phyloP scores from a whole-genome alignment of 2,797 vertebrate genomes.

The Poeciliopsis paucimaculata region DNA sequence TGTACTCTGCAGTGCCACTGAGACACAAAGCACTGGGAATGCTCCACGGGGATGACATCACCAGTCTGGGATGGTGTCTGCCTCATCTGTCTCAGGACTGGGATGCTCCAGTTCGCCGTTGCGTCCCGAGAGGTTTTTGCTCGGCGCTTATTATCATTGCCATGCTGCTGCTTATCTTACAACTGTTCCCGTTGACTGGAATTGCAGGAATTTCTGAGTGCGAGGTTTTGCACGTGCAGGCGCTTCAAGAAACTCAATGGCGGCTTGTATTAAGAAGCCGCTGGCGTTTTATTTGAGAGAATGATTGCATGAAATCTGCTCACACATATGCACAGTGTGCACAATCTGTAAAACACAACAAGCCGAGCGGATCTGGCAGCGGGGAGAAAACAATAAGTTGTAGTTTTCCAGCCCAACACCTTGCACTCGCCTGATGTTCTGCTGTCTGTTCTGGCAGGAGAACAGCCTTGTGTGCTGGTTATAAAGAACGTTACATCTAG shows the following conservation, averaged over 20 bases:
- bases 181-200: constrained; percentile 15
- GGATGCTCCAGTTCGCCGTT: constrained; percentile 60
- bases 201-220: neutral
- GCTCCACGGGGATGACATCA: constrained; percentile 79
- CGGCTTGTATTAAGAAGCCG: constrained; percentile 8
- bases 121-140: constrained; percentile 35
- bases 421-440: constrained; percentile 46
- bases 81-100: constrained; percentile 66
- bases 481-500: constrained; percentile 66
- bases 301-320: constrained; percentile 35
- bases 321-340: constrained; percentile 39
- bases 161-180: constrained; percentile 15
- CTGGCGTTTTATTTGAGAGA: neutral
- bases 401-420: constrained; percentile 45
- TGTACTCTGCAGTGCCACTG: constrained; percentile 73
- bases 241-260: constrained; percentile 15
- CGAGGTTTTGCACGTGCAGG: neutral
- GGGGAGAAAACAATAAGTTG: constrained; percentile 22
- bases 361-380: constrained; percentile 31
- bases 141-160: constrained; percentile 39
- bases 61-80: constrained; percentile 79
- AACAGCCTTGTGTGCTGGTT: constrained; percentile 43
- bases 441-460: constrained; percentile 54
- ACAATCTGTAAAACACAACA: constrained; percentile 38
- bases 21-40: constrained; percentile 80